Evolutionary conservation across 2,797 vertebrate species (phyloP).

Genomic region (Typhlichthys eigenmanni): DNA sequence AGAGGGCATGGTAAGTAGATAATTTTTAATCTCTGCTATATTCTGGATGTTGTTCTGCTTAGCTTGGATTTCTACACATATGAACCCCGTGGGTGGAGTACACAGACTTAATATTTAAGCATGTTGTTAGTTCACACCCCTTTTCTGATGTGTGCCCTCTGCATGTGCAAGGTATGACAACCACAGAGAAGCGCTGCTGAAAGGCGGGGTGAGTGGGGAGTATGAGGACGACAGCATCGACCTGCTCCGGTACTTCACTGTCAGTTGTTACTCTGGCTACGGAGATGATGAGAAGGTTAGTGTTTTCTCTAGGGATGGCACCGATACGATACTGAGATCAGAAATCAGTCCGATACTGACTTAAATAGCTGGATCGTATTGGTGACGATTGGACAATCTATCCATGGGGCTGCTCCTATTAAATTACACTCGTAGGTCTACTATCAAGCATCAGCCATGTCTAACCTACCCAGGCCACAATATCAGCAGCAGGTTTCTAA

Average conservation of each 20-base stretch:
- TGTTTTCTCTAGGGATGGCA: background rate
- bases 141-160: background rate
- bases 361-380: no score
- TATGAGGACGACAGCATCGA: constrained; percentile 92
- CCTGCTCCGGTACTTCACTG: constrained; percentile 90
- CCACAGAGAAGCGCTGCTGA: constrained; percentile 92
- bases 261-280: constrained; percentile 91
- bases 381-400: no score
- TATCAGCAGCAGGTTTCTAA: no score
- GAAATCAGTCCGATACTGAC: no score
- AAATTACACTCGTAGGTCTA: no score
- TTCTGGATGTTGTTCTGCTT: background rate
- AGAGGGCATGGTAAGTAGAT: constrained; percentile 89
- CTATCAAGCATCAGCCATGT: no score
- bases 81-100: background rate
- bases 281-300: constrained; percentile 90
- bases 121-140: background rate
- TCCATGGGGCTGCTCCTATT: no score
- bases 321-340: no score
- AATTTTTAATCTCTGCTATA: background rate
- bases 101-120: background rate
- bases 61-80: background rate
- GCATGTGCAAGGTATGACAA: constrained; percentile 88
- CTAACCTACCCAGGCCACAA: no score
- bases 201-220: constrained; percentile 87